Base-by-base conservation (phyloP, 2,113 vertebrate species). In the Egretta garzetta region DNA sequence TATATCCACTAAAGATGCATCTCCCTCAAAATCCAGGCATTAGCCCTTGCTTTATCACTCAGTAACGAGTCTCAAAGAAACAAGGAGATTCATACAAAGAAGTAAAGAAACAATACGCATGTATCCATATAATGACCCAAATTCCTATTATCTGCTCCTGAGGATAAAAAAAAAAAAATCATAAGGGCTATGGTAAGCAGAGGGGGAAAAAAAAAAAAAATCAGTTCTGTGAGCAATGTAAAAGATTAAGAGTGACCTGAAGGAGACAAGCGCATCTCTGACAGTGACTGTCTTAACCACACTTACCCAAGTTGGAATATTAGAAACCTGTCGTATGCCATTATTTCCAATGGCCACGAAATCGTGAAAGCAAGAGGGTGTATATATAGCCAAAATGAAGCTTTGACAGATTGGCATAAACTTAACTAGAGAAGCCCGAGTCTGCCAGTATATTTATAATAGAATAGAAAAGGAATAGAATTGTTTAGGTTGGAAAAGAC, bases 341-440 rank as follows among this genome's bases (percentile, higher is more conserved):
- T 18, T 30, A 24, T 23, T 66, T 26, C 14, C 59, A 47, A 9
- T 0, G 35, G 73, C 33, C 55, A n/a, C 3, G 19, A 14, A 62
- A 55, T 4, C 1, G 3, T 53, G 52, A 32, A 60, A 53, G 68
- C 20, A 56, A 49, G 20, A 0, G 5, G 7, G 5, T n/a, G 14
- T 18, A 32, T 10, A 3, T 19, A 20, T 1, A 52, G 22, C 28
- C 59, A 72, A 41, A 28, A 37, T 4, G 30, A 82, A 72, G 30
- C n/a, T n/a, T 7, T 5, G 16, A 11, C 63, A 70, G 27, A 32
- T 3, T 58, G 58, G 30, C 77, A 80, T 1, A 6, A 80, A 16
- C 8, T 56, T 10, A 62, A 37, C 26, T 2, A 27, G 72, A 72
- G 67, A 47, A 64, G 5, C 19, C 30, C 53, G 45, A 41, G 28